phyloP scores from a whole-genome alignment of 2,888 invertebrate genomes.

The Emmelina monodactyla region DNA sequence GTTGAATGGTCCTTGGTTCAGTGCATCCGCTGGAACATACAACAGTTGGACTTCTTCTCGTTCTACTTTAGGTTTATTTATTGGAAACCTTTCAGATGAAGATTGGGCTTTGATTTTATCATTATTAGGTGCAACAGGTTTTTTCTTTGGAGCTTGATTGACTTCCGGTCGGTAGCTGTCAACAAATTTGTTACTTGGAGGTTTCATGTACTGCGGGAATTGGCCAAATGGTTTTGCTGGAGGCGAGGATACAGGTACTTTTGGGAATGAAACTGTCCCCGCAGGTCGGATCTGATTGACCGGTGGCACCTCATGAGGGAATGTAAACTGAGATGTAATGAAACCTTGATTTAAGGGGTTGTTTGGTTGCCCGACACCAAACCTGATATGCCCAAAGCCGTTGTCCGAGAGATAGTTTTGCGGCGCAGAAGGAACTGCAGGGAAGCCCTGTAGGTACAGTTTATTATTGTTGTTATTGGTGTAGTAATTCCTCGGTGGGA shows the following conservation, averaged over 20 bases:
- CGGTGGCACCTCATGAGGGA: constrained; percentile 35
- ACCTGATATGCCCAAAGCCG: constrained; percentile 51
- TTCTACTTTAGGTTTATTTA: constrained; percentile 37
- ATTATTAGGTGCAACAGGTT: constrained; percentile 45
- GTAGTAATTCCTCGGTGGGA: constrained; percentile 38
- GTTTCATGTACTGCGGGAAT: constrained; percentile 21
- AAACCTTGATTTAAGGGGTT: constrained; percentile 50
- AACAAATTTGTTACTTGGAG: constrained; percentile 40
- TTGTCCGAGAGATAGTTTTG: constrained; percentile 51
- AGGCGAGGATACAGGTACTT: constrained; percentile 27
- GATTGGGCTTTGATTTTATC: constrained; percentile 28
- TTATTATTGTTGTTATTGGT: constrained; percentile 40
- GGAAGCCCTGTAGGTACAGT: constrained; percentile 45
- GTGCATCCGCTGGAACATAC: constrained; percentile 82
- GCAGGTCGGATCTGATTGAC: constrained; percentile 30
- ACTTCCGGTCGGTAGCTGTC: constrained; percentile 54
- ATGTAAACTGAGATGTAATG: constrained; percentile 37
- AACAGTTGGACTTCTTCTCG: constrained; percentile 78
- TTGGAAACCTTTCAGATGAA: constrained; percentile 21
- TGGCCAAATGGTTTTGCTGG: constrained; percentile 34
- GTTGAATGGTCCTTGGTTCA: constrained; percentile 62
- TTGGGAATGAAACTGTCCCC: constrained; percentile 16
- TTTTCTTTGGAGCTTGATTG: constrained; percentile 29
- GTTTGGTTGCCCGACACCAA: constrained; percentile 46
- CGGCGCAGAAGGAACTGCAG: constrained; percentile 47